Conservation (phyloP, 1,140 invertebrate genomes). For the Ylistrum balloti region DNA sequence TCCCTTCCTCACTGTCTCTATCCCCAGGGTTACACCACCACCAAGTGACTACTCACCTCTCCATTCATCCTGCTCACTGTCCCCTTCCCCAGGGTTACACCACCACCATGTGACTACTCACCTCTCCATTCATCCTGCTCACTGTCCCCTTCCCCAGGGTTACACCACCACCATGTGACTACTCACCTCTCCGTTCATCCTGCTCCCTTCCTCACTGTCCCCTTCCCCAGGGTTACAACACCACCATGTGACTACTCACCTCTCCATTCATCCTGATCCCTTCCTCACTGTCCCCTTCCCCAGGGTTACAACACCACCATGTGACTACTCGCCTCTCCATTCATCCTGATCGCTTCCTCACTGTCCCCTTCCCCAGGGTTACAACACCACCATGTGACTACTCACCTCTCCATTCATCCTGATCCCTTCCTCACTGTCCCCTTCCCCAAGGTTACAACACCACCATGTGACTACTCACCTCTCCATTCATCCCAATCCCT, state of each 20-base stretch:
- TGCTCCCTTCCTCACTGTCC: background rate
- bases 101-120: background rate
- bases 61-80: background rate
- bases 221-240: background rate
- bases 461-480: too few species aligned
- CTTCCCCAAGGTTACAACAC: too few species aligned
- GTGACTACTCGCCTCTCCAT: background rate
- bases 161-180: too few species aligned
- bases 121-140: background rate
- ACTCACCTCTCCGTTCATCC: background rate
- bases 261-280: slow-evolving; percentile 62
- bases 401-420: slow-evolving; percentile 67
- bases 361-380: background rate
- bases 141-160: too few species aligned
- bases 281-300: background rate
- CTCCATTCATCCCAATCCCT: background rate
- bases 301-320: too few species aligned
- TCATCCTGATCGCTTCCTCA: background rate
- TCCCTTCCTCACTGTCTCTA: too few species aligned
- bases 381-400: background rate
- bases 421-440: background rate
- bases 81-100: too few species aligned
- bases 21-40: too few species aligned
- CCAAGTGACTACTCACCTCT: background rate
- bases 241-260: slow-evolving; percentile 46